Percentiles rank a stretch among this genome's conserved stretches.
phyloP scores from a whole-genome alignment of 2,113 vertebrate genomes.

The Irena cyanogastra region DNA sequence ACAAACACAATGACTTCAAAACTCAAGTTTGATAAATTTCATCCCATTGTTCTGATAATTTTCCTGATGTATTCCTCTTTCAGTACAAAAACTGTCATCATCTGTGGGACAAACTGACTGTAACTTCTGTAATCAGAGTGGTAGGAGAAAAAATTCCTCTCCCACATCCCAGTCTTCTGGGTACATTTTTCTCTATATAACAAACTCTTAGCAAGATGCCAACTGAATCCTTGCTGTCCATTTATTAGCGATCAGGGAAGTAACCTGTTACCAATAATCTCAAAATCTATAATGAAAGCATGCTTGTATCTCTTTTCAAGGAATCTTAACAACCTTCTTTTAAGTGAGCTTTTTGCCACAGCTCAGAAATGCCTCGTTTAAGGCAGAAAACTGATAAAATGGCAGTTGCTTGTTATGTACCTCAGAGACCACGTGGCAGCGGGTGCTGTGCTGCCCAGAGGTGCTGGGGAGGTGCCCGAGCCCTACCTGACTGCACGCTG shows the following conservation, averaged over 20 bases:
- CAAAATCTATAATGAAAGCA: neutral
- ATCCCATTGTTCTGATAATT: neutral
- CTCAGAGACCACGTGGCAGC: fast-evolving
- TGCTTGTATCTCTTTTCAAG: neutral
- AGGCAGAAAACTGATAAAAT: neutral
- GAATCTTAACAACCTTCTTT: neutral
- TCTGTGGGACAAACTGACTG: neutral
- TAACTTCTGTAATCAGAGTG: neutral
- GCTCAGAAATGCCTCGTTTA: neutral
- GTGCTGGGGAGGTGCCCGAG: fast-evolving
- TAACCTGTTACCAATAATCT: neutral
- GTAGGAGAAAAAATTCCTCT: neutral
- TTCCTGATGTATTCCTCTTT: neutral
- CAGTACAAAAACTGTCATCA: neutral
- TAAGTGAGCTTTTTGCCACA: neutral
- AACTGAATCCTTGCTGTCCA: neutral
- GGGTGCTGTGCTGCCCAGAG: neutral
- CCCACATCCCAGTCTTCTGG: neutral
- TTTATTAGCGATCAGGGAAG: neutral
- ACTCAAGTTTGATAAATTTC: neutral
- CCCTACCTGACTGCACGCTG: conserved; percentile 85
- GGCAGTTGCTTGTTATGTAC: fast-evolving
- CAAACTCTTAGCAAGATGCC: neutral
- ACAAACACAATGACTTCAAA: neutral
- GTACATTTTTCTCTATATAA: neutral